A percentile compares a stretch with the other conserved stretches of the same genome.
phyloP scores from a whole-genome alignment of 37 sponge, comb jelly and placozoan species.

The Geodia barretti region DNA sequence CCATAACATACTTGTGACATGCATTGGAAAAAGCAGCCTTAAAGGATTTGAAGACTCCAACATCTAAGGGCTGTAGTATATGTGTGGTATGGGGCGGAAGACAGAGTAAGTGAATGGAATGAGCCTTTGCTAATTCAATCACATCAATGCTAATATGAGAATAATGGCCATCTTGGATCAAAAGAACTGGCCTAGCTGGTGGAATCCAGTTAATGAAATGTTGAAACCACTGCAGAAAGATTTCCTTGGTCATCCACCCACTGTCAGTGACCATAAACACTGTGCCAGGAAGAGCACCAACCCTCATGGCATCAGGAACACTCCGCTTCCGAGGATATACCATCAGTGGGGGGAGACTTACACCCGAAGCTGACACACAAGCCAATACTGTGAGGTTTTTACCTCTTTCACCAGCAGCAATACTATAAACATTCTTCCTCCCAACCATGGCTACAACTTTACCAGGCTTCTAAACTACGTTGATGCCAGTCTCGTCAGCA shows the following conservation, averaged over 20 bases:
- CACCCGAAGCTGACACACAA: slow-evolving; percentile 63
- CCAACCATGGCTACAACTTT: slow-evolving; percentile 51
- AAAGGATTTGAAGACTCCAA: slow-evolving; percentile 67
- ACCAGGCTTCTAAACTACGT: slow-evolving; percentile 30
- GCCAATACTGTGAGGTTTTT: slow-evolving; percentile 54
- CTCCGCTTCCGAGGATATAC: slow-evolving; percentile 52
- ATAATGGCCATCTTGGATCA: slow-evolving; percentile 66
- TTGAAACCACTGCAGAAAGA: slow-evolving; percentile 58
- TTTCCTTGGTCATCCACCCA: slow-evolving; percentile 60
- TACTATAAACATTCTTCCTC: slow-evolving; percentile 30
- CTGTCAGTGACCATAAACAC: slow-evolving; percentile 50
- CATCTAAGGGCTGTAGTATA: slow-evolving; percentile 69
- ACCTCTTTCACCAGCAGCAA: slow-evolving; percentile 44
- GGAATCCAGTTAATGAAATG: slow-evolving; percentile 51
- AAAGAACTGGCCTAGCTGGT: slow-evolving; percentile 48
- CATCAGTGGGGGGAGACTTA: slow-evolving; percentile 54
- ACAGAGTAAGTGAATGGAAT: slow-evolving; percentile 48
- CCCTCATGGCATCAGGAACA: slow-evolving; percentile 38
- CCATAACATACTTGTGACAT: slow-evolving; percentile 6
- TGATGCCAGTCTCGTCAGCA: slow-evolving; percentile 48
- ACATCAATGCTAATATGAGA: slow-evolving; percentile 62
- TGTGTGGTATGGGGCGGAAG: slow-evolving; percentile 67
- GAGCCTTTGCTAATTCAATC: slow-evolving; percentile 57
- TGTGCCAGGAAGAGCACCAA: slow-evolving; percentile 43
- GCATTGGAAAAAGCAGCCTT: slow-evolving; percentile 24